Percentiles rank a stretch among this genome's conserved stretches.
Conservation (phyloP, 2,888 invertebrate species). For the Stictocephala bisonia region DNA sequence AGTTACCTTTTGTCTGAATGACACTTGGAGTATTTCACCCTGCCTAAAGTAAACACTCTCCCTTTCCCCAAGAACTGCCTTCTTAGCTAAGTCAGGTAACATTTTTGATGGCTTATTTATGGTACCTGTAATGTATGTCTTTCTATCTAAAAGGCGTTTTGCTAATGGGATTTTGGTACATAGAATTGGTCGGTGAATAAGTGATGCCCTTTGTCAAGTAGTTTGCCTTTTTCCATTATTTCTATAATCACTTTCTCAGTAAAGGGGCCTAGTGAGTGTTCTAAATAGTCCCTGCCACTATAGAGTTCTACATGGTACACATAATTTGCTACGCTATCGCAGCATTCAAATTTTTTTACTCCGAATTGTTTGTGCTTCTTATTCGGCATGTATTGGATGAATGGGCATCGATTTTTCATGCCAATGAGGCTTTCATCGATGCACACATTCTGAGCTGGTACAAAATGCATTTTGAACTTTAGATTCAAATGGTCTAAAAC, state of each 20-base stretch:
- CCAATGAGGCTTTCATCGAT: conserved; percentile 29
- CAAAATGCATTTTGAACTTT: neutral
- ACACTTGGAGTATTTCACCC: neutral
- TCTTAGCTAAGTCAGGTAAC: neutral
- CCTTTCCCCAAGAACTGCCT: neutral
- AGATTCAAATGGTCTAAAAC: neutral
- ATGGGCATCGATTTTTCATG: conserved; percentile 1
- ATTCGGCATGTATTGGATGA: conserved; percentile 23
- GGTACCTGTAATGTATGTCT: neutral
- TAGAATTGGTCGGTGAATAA: conserved; percentile 22
- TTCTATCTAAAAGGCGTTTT: neutral
- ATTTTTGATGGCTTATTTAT: conserved; percentile 8
- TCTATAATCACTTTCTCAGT: neutral
- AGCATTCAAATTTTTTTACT: conserved; percentile 10
- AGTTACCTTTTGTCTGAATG: conserved; percentile 19
- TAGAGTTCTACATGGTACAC: conserved; percentile 5
- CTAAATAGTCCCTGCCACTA: conserved; percentile 3
- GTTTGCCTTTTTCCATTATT: neutral
- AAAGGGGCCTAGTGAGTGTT: neutral
- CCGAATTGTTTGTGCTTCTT: conserved; percentile 19
- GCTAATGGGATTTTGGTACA: too few species aligned
- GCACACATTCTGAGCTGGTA: neutral
- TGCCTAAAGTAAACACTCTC: conserved; percentile 17
- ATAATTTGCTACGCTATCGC: conserved; percentile 14
- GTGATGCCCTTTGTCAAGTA: neutral